Evolutionary conservation across 2,797 vertebrate species (phyloP), one percentile per base, ranked within the genome.

Genomic region (Lindbergichthys nudifrons): DNA sequence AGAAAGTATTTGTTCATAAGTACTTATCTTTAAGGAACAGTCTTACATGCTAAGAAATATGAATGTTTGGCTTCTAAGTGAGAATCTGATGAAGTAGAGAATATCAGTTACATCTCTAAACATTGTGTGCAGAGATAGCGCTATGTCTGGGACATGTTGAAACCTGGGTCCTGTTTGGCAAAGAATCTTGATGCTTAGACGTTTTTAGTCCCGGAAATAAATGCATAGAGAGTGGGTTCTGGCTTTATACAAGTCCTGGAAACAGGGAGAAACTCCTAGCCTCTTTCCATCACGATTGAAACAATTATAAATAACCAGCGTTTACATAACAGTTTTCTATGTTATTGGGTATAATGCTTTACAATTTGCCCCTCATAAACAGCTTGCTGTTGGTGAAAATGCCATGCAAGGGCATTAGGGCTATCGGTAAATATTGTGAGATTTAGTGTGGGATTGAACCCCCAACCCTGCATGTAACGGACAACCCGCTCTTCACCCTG

Each of bases 11-110:
- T 66, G 76, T 77, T 87, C 66, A 74, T 43, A 58, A 23, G 60
- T n/a, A 42, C 21, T 57, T 53, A 16, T 73, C 43, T 73, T 54
- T 47, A 82, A 71, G 73, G 68, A 87, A 79, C 73, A 81, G 56
- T 30, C 45, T 52, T 64, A 70, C 32, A 53, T 16, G 67, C 10
- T 51, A 18, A 52, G 47, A 70, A 71, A 75, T 18, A 8, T 47
- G 21, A 61, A 41, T 39, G 64, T 67, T 64, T 70, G 48, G 9
- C 3, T 0, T 63, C 63, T 76, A 61, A 67, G 42, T 53, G 53
- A 70, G 64, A 64, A 46, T 68, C 32, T 30, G 26, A 62, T 70
- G 42, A 65, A 50, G 39, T 58, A 3, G 26, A 52, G 6, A 3
- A 42, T 39, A 82, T 73, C 63, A 23, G 19, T 59, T 79, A 47